A percentile compares a stretch with the other conserved stretches of the same genome.
phyloP scores from a whole-genome alignment of 2,113 vertebrate species.

The Ceyx melanurus region DNA sequence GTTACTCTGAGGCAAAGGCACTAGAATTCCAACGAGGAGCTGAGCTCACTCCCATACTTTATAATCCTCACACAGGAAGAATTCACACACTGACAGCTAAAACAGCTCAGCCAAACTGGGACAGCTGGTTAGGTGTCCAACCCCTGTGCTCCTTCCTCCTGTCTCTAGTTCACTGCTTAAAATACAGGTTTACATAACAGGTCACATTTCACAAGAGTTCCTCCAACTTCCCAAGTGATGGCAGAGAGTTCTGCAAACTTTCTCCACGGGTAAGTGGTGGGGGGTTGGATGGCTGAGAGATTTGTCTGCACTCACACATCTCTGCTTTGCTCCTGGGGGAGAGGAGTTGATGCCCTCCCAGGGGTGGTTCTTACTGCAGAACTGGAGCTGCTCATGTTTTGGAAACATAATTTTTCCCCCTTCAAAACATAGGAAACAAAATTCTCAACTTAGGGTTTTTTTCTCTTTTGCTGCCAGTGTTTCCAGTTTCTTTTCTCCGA shows the following conservation, averaged over 20 bases:
- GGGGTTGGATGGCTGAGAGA: neutral
- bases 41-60: neutral
- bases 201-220: conserved; percentile 18
- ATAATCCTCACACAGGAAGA: conserved; percentile 36
- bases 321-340: neutral
- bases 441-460: neutral
- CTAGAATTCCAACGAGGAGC: neutral
- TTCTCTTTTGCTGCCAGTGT: neutral
- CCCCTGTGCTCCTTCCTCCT: conserved; percentile 63
- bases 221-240: neutral
- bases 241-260: neutral
- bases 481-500: neutral
- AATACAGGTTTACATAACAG: conserved; percentile 53
- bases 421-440: neutral
- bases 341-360: neutral
- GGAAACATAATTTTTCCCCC: neutral
- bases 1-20: neutral
- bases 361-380: neutral
- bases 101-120: conserved; percentile 58
- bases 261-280: neutral
- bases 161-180: conserved; percentile 55
- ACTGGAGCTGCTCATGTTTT: neutral
- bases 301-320: neutral
- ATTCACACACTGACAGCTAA: conserved; percentile 63
- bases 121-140: conserved; percentile 61